Conservation (phyloP, 2,113 vertebrate species). For the Apistogramma diplotaenia region DNA sequence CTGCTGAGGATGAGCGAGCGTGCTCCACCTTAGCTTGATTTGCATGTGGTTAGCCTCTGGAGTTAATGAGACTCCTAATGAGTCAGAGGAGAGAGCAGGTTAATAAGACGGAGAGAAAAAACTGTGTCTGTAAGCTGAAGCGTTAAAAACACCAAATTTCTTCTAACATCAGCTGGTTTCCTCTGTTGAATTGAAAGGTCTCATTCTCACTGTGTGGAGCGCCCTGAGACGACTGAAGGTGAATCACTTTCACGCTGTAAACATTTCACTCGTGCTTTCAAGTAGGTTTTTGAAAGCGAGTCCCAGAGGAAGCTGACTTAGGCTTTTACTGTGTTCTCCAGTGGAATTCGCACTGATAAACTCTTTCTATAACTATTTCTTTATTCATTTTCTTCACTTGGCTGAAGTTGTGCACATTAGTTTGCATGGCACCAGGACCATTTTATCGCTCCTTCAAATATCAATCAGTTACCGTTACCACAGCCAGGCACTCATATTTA, state of each 20-base stretch:
- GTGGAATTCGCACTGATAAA: background rate
- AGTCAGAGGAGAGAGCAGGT: background rate
- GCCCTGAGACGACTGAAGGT: background rate
- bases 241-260: background rate
- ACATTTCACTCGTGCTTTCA: background rate
- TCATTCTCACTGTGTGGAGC: background rate
- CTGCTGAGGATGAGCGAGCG: background rate
- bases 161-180: background rate
- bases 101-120: too few species aligned
- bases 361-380: background rate
- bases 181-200: background rate
- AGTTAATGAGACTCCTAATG: background rate
- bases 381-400: background rate
- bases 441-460: slow-evolving; percentile 23
- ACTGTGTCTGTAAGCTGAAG: too few species aligned
- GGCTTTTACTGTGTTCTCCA: background rate
- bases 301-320: background rate
- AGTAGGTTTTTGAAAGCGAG: background rate
- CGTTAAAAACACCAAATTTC: background rate
- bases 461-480: slow-evolving; percentile 44
- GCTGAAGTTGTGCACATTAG: background rate
- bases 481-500: slow-evolving; percentile 28
- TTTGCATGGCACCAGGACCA: background rate
- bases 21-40: background rate
- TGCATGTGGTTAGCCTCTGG: background rate